Conservation (phyloP, 2,797 vertebrate species). For the Setipinna tenuifilis region DNA sequence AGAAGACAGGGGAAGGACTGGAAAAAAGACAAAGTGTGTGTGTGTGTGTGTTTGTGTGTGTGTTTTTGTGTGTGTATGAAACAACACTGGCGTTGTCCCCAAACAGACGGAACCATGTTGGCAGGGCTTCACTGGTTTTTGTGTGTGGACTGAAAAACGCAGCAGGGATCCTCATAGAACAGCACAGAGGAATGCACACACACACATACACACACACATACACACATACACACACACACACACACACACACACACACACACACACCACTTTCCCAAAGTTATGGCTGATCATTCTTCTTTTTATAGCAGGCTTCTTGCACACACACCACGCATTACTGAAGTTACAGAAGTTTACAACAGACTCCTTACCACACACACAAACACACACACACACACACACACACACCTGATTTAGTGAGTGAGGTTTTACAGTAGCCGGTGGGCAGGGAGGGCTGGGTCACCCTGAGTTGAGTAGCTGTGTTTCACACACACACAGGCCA, state of each 20-base stretch:
- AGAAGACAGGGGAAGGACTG: too few species aligned
- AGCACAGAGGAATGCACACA: not conserved
- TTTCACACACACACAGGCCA: too few species aligned
- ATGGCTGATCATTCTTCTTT: too few species aligned
- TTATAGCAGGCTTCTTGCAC: too few species aligned
- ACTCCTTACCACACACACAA: not conserved
- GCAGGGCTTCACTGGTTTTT: not conserved
- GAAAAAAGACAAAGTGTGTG: too few species aligned
- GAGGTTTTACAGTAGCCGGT: not conserved
- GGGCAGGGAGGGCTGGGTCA: too few species aligned
- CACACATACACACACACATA: not conserved
- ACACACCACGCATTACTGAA: too few species aligned
- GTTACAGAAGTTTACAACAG: too few species aligned
- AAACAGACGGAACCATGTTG: constrained; percentile 9
- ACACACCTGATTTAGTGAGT: not conserved
- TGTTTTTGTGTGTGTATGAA: not conserved
- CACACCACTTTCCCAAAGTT: too few species aligned
- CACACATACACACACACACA: not conserved
- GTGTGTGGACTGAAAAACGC: not conserved
- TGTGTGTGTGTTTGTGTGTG: not conserved
- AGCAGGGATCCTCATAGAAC: too few species aligned
- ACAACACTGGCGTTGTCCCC: not conserved
- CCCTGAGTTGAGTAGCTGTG: too few species aligned
- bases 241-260: not conserved
- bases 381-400: not conserved